Conservation (phyloP, 2,888 invertebrate species). For the Metopia argyrocephala region DNA sequence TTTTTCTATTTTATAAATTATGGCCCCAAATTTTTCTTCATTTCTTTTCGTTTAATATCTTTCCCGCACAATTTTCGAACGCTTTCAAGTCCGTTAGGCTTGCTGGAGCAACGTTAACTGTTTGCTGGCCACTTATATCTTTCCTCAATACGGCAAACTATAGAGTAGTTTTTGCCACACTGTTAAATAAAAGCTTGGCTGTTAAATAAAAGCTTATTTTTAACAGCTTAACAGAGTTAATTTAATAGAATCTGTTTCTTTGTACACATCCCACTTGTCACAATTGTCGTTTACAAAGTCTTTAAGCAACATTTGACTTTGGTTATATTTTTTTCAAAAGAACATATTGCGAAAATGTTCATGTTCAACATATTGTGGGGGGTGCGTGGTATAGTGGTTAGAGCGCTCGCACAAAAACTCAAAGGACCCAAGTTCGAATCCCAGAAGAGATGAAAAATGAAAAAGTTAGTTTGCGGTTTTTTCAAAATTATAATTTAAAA, state of each 20-base stretch:
- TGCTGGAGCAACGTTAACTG: conserved; percentile 53
- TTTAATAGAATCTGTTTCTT: background rate
- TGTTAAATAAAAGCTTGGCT: conserved; percentile 11
- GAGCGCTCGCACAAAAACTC: no score
- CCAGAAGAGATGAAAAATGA: no score
- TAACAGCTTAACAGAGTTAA: background rate
- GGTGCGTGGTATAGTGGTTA: no score
- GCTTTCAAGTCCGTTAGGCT: conserved; percentile 9
- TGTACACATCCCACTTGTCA: background rate
- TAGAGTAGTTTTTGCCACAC: conserved; percentile 27
- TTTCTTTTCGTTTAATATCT: background rate
- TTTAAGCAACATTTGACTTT: no score
- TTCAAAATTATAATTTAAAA: no score
- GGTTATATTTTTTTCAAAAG: no score
- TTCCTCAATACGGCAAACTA: background rate
- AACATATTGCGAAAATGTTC: no score
- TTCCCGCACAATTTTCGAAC: background rate
- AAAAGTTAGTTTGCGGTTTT: no score
- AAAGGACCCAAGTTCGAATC: no score
- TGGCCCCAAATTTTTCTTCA: background rate
- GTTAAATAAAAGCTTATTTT: conserved; percentile 29
- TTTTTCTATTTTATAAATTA: background rate
- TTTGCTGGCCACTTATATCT: conserved; percentile 4
- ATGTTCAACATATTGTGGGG: no score
- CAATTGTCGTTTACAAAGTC: no score